A percentile compares a stretch with the other conserved stretches of the same genome.
Evolutionary conservation across 2,888 invertebrate species (phyloP).

Genomic region (Celastrina argiolus): DNA sequence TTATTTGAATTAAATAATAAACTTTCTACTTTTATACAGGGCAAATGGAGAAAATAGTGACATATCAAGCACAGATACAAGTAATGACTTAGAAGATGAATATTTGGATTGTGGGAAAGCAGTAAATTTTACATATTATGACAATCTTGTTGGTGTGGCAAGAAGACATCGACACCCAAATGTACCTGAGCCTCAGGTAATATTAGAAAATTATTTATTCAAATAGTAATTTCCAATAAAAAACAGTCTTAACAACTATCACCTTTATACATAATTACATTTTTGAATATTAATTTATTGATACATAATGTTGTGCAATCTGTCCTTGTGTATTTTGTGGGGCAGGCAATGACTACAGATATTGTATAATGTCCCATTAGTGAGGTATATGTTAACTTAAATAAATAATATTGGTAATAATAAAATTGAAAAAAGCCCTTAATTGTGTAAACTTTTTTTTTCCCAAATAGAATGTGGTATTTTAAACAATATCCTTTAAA

Average conservation of each 20-base stretch:
- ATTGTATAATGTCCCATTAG: too few relatives aligned
- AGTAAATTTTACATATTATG: slow-evolving; percentile 92
- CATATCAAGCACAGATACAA: slow-evolving; percentile 52
- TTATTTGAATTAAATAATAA: background rate
- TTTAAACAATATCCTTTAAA: too few relatives aligned
- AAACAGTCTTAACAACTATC: background rate
- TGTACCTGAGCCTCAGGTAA: slow-evolving; percentile 88
- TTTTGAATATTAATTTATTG: background rate
- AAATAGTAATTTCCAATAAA: background rate
- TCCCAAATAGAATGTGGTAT: too few relatives aligned
- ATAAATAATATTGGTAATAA: too few relatives aligned
- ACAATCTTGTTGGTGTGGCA: slow-evolving; percentile 91
- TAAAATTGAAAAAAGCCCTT: too few relatives aligned
- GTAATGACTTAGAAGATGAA: slow-evolving; percentile 75
- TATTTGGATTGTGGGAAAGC: slow-evolving; percentile 89
- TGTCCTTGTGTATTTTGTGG: background rate
- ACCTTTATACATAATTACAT: background rate
- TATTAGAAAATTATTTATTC: background rate
- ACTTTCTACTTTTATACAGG: slow-evolving; percentile 40
- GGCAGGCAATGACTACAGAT: too few relatives aligned
- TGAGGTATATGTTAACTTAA: too few relatives aligned
- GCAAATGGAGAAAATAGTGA: slow-evolving; percentile 58
- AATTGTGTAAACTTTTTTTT: too few relatives aligned
- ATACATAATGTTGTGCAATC: background rate
- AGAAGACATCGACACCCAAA: slow-evolving; percentile 88